These are phyloP conservation scores for Halcyon badia DNA, from an alignment of 2,797 vertebrate species.

Conservation along the genomic window DNA sequence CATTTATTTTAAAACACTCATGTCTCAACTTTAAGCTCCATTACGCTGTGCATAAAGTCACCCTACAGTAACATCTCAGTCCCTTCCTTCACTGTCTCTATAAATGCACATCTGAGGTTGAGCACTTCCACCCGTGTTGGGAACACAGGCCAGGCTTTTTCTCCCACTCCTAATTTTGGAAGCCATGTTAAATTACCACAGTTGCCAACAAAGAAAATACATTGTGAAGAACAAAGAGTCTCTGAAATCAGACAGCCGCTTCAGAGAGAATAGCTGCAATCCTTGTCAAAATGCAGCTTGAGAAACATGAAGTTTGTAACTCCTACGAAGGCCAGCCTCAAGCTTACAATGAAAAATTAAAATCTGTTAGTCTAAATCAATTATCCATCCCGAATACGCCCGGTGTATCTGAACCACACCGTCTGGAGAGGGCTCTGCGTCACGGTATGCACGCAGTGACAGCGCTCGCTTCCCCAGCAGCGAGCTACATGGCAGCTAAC, in stretches of 20 bases:
- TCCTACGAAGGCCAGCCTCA: not conserved
- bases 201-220: not conserved
- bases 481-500: conserved; percentile 7
- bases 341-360: conserved; percentile 43
- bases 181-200: not conserved
- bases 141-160: not conserved
- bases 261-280: not conserved
- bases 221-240: not conserved
- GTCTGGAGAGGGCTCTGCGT: not conserved
- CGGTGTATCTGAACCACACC: not conserved
- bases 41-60: not conserved
- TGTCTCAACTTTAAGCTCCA: not conserved
- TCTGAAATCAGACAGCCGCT: not conserved
- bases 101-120: not conserved
- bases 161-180: not conserved
- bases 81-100: not conserved
- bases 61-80: not conserved
- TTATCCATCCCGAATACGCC: not conserved
- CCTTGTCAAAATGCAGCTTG: not conserved
- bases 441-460: not conserved
- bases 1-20: not conserved
- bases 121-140: not conserved
- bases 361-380: conserved; percentile 9
- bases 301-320: not conserved
- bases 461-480: conserved; percentile 17